phyloP scores from a whole-genome alignment of 2,113 vertebrate species.

The Nematolebias whitei region DNA sequence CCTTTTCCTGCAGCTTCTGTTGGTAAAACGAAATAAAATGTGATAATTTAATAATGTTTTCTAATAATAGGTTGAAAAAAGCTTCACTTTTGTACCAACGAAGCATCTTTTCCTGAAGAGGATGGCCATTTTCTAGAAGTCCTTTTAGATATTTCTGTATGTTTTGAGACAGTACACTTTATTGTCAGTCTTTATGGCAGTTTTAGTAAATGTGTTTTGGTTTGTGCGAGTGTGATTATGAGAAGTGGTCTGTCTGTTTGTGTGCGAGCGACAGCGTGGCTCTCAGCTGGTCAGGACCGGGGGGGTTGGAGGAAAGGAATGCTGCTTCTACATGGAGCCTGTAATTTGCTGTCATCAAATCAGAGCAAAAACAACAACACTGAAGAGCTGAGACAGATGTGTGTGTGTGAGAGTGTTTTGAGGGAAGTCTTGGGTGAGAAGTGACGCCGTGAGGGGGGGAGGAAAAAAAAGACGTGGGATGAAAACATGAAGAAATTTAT shows the following conservation, averaged over 20 bases:
- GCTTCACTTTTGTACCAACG: no score
- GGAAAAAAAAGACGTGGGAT: no score
- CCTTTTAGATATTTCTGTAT: no score
- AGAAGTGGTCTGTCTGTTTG: constrained; percentile 10
- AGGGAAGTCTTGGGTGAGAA: constrained; percentile 17
- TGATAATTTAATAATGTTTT: no score
- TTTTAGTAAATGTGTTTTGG: constrained; percentile 27
- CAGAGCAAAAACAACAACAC: constrained; percentile 63
- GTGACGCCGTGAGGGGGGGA: constrained; percentile 37
- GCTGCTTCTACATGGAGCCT: constrained; percentile 64
- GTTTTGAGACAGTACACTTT: no score
- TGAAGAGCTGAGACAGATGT: constrained; percentile 13
- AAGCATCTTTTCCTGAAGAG: background rate
- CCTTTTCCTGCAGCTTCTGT: no score
- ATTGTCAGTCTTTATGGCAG: constrained; percentile 9
- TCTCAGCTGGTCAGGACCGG: constrained; percentile 59
- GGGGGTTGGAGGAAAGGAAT: constrained; percentile 67
- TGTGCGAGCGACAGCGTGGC: constrained; percentile 47
- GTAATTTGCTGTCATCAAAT: constrained; percentile 79
- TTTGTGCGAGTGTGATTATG: constrained; percentile 20
- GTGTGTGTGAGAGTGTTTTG: constrained; percentile 19
- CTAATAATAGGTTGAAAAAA: no score
- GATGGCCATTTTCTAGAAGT: background rate
- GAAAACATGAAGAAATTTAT: no score
- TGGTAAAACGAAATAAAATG: no score